These are phyloP conservation scores for Dolichoris vasculosae DNA, from an alignment of 1,140 invertebrate genomes.

Conservation along the genomic window DNA sequence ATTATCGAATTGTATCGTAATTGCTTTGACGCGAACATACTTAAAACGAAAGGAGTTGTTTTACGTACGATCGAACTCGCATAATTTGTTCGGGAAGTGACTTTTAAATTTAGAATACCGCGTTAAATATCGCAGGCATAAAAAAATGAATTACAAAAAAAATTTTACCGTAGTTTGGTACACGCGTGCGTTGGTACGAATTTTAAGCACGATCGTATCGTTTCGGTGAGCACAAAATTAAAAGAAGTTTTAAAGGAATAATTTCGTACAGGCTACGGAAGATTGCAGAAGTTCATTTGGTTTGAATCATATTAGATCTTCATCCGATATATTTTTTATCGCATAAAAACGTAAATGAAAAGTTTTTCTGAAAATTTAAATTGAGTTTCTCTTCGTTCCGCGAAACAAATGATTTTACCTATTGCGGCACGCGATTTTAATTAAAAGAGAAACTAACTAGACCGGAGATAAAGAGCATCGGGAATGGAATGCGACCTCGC, in stretches of 20 bases:
- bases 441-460: neutral
- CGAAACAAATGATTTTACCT: neutral
- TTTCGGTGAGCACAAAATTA: too few species aligned
- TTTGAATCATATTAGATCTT: neutral
- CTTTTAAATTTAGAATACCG: neutral
- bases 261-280: too few species aligned
- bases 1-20: too few species aligned
- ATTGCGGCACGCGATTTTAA: neutral
- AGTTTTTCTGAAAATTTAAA: conserved; percentile 1
- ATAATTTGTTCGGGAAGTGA: neutral
- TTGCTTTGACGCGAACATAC: too few species aligned
- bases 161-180: too few species aligned
- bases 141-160: too few species aligned
- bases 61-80: too few species aligned
- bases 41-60: too few species aligned
- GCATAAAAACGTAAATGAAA: neutral
- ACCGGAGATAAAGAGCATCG: neutral
- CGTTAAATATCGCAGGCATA: neutral
- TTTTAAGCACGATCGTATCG: too few species aligned
- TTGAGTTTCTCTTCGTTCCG: neutral
- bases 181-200: too few species aligned
- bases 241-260: too few species aligned
- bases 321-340: neutral
- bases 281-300: too few species aligned
- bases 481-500: neutral